Conservation (phyloP, 1,140 invertebrate species). For the Saxidomus purpurata region DNA sequence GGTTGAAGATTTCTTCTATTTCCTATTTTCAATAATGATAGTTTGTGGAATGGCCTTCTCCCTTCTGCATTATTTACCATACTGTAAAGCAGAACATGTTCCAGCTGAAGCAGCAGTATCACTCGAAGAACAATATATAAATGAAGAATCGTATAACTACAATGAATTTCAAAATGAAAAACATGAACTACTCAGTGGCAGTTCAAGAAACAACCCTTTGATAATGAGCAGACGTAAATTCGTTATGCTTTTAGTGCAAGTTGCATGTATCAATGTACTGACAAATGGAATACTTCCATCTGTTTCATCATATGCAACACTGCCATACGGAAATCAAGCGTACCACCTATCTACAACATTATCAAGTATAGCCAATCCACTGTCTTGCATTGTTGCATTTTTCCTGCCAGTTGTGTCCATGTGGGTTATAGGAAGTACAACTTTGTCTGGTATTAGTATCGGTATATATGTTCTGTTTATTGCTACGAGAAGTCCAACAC, state of each 20-base stretch:
- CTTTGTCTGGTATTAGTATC: slow-evolving; percentile 87
- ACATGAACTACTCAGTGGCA: background rate
- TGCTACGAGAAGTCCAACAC: slow-evolving; percentile 91
- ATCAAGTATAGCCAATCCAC: slow-evolving; percentile 93
- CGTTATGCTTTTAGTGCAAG: slow-evolving; percentile 62
- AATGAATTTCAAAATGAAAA: slow-evolving; percentile 3
- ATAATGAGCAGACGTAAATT: slow-evolving; percentile 12
- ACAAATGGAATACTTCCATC: slow-evolving; percentile 92
- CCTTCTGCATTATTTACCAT: slow-evolving; percentile 84
- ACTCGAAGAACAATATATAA: background rate
- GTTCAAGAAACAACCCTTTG: background rate
- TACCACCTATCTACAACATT: slow-evolving; percentile 95
- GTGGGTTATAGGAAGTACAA: slow-evolving; percentile 88
- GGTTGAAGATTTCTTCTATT: slow-evolving; percentile 90
- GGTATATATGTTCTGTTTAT: slow-evolving; percentile 90
- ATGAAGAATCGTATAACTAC: background rate
- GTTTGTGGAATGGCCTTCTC: slow-evolving; percentile 86
- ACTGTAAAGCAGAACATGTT: slow-evolving; percentile 75
- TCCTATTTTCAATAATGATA: slow-evolving; percentile 88
- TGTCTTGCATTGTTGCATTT: slow-evolving; percentile 94
- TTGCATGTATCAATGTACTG: slow-evolving; percentile 73
- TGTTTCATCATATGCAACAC: slow-evolving; percentile 94
- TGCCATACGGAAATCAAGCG: slow-evolving; percentile 93
- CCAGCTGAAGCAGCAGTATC: background rate
- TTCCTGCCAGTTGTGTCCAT: slow-evolving; percentile 90